Evolutionary conservation across 2,113 vertebrate genomes (phyloP), one percentile per base, ranked within the genome.

Genomic region (Myrmecobius fasciatus): DNA sequence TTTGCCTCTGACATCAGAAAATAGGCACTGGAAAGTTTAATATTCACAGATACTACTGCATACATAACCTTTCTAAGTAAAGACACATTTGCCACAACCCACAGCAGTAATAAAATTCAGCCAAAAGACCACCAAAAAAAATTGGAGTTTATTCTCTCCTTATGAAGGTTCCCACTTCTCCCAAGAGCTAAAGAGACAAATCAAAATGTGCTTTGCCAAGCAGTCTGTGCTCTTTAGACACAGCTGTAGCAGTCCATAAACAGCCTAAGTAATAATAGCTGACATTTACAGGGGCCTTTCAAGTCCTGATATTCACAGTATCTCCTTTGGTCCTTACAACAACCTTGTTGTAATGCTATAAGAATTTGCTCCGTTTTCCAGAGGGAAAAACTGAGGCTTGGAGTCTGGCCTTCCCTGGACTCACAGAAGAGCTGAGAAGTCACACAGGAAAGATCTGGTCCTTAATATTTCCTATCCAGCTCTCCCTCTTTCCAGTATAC

Each of bases 111-210:
- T 9, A 75, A 90, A 83, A 26, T 46, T 90, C 90, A 31, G 49
- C 17, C 54, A 92, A 91, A 93, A 95, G 90, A 56, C 24, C 25
- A 52, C 7, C 51, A 14, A 48, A 89, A n/a, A n/a, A n/a, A n/a
- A n/a, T n/a, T n/a, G n/a, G n/a, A n/a, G n/a, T n/a, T 25, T 92
- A 93, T 92, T 95, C 91, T 28, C 3, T 48, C 93, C 89, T 31
- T 89, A 93, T 94, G 94, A 36, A 92, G 46, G 91, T 91, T 88
- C 96, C 89, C 91, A 88, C 52, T 51, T 91, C 49, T 94, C 89
- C 91, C 51, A 89, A 95, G 95, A 48, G 36, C 56, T 48, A 94
- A 17, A 91, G 25, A 94, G 94, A 94, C 25, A n/a, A 51, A 92
- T 26, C 47, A 94, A 92, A 93, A 92, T 92, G 89, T 93, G 17